phyloP scores from a whole-genome alignment of 30 jellyfish, hydroid and myxozoan species.

The Hydra vulgaris region DNA sequence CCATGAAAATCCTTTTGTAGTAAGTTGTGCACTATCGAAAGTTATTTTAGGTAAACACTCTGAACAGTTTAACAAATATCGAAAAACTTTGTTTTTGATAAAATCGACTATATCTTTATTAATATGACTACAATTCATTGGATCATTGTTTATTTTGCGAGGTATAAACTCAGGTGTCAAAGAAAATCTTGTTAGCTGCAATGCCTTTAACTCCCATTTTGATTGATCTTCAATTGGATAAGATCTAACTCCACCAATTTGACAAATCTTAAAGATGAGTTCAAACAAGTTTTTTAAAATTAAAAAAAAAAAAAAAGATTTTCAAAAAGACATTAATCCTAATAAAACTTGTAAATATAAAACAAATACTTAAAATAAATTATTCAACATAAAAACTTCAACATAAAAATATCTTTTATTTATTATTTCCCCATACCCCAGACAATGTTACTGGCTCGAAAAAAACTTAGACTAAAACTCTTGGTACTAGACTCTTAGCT shows the following conservation, averaged over 20 bases:
- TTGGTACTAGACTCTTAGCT: too few relatives aligned
- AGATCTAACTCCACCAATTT: conserved; percentile 38
- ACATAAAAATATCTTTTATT: too few relatives aligned
- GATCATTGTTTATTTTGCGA: conserved; percentile 43
- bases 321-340: too few relatives aligned
- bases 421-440: too few relatives aligned
- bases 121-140: conserved; percentile 65
- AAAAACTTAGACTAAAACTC: too few relatives aligned
- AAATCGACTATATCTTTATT: conserved; percentile 17
- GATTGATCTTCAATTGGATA: conserved; percentile 8
- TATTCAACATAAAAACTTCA: too few relatives aligned
- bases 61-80: neutral
- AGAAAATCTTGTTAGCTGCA: neutral
- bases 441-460: too few relatives aligned
- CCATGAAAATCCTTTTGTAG: conserved; percentile 69
- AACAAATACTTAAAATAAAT: too few relatives aligned
- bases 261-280: conserved; percentile 19
- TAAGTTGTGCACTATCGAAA: neutral
- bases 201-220: neutral
- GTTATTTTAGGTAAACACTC: neutral
- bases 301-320: too few relatives aligned
- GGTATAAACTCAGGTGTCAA: conserved; percentile 36
- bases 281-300: neutral
- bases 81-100: neutral
- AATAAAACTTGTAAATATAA: too few relatives aligned